Conservation (phyloP, 1,140 invertebrate genomes). For the Anoplophora glabripennis region DNA sequence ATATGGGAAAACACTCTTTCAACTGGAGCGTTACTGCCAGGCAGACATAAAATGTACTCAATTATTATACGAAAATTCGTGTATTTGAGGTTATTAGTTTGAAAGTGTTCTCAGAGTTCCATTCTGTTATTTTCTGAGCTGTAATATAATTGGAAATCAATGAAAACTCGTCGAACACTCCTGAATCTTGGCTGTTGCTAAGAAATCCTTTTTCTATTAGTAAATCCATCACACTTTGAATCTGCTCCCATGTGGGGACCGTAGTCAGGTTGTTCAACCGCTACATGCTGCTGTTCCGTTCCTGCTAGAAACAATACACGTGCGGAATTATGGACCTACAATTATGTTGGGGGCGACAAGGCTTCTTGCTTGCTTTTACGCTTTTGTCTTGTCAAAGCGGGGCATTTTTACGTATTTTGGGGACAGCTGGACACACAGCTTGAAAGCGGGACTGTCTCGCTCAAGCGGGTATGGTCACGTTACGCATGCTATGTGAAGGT, state of each 20-base stretch:
- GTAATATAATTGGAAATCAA: conserved; percentile 32
- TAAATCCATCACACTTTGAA: conserved; percentile 35
- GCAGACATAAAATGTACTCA: conserved; percentile 27
- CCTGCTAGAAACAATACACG: no score
- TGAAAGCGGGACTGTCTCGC: no score
- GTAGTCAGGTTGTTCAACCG: conserved; percentile 35
- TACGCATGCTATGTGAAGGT: no score
- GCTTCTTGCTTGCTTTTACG: no score
- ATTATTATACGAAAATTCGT: conserved; percentile 36
- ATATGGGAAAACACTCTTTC: background rate
- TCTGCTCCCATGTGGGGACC: conserved; percentile 33
- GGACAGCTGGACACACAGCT: no score
- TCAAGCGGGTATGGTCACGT: no score
- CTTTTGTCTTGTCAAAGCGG: no score
- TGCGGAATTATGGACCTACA: no score
- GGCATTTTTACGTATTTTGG: no score
- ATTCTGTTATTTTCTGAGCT: conserved; percentile 34
- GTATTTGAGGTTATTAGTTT: conserved; percentile 34
- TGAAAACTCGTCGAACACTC: conserved; percentile 35
- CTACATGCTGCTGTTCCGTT: conserved; percentile 9
- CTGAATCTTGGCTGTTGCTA: conserved; percentile 33
- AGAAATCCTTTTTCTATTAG: conserved; percentile 39
- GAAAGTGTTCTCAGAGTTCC: conserved; percentile 37
- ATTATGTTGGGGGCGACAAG: no score
- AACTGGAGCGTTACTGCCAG: background rate